Percentiles rank a stretch among this genome's conserved stretches.
Evolutionary conservation across 2,113 vertebrate genomes (phyloP).

Genomic region (Solenodon paradoxus): DNA sequence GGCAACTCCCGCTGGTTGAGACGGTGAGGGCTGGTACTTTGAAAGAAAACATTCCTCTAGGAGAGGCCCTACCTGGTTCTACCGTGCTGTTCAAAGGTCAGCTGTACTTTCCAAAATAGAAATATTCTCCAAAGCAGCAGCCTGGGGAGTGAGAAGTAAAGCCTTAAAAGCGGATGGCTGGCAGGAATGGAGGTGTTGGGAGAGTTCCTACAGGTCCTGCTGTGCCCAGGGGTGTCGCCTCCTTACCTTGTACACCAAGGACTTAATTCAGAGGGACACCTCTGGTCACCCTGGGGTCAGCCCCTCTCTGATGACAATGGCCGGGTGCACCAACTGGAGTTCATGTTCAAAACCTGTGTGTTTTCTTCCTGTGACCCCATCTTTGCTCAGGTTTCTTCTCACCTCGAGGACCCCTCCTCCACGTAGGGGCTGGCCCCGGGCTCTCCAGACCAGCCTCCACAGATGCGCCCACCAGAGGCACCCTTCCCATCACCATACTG

Average conservation of each 20-base stretch:
- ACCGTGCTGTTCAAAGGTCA: not conserved
- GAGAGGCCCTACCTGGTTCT: no score
- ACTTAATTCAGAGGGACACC: not conserved
- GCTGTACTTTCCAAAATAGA: constrained; percentile 8
- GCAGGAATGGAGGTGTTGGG: not conserved
- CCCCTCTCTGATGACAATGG: not conserved
- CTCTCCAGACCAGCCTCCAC: not conserved
- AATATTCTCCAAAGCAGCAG: not conserved
- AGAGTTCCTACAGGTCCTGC: not conserved
- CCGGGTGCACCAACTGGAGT: not conserved
- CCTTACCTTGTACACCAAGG: not conserved
- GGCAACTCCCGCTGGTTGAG: no score
- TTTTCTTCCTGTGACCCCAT: not conserved
- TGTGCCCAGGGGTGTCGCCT: not conserved
- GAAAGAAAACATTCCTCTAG: no score
- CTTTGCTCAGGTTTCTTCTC: not conserved
- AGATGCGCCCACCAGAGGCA: no score
- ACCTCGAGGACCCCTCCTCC: not conserved
- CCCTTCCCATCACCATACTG: no score
- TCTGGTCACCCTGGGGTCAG: not conserved
- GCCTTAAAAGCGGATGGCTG: not conserved
- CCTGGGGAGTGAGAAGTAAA: not conserved
- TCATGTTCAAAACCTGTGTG: not conserved
- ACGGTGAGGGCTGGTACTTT: no score
- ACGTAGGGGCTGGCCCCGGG: not conserved